Evolutionary conservation across 2,888 invertebrate species (phyloP).

Genomic region (Gryllus longicercus): DNA sequence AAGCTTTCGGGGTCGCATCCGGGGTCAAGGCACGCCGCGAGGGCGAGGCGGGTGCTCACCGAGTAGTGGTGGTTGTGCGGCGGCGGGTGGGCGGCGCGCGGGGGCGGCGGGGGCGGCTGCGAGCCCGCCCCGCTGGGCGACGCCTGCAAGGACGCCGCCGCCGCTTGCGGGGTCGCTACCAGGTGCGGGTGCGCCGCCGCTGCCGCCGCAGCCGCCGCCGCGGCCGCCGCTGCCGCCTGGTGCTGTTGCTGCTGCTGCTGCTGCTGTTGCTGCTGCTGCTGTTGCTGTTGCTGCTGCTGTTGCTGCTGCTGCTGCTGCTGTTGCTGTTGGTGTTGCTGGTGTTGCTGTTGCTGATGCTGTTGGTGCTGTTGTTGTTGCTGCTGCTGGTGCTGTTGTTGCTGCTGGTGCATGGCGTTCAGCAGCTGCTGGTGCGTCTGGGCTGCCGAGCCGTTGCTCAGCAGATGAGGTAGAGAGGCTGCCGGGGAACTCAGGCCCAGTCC

Average conservation of each 20-base stretch:
- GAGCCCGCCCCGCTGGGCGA: neutral
- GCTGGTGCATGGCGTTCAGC: conserved; percentile 65
- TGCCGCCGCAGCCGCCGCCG: conserved; percentile 19
- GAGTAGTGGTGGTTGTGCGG: conserved; percentile 32
- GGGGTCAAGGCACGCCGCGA: too few species aligned
- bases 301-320: conserved; percentile 44
- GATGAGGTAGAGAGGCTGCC: conserved; percentile 64
- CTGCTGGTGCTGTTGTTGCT: conserved; percentile 56
- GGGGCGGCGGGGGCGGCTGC: conserved; percentile 32
- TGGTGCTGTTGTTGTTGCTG: conserved; percentile 40
- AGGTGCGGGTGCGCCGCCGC: neutral
- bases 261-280: conserved; percentile 39
- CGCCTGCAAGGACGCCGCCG: neutral
- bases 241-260: conserved; percentile 33
- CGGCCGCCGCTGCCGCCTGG: conserved; percentile 12
- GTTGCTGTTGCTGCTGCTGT: conserved; percentile 31
- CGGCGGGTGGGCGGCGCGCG: conserved; percentile 33
- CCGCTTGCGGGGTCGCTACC: neutral
- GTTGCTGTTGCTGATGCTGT: conserved; percentile 40
- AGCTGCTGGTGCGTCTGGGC: conserved; percentile 64
- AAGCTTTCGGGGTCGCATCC: too few species aligned
- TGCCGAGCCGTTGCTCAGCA: conserved; percentile 60
- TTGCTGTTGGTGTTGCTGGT: conserved; percentile 50
- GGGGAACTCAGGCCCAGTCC: conserved; percentile 58
- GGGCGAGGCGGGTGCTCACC: conserved; percentile 19